Base-by-base conservation (phyloP, 2,113 vertebrate species). In the Pseudopodoces humilis region DNA sequence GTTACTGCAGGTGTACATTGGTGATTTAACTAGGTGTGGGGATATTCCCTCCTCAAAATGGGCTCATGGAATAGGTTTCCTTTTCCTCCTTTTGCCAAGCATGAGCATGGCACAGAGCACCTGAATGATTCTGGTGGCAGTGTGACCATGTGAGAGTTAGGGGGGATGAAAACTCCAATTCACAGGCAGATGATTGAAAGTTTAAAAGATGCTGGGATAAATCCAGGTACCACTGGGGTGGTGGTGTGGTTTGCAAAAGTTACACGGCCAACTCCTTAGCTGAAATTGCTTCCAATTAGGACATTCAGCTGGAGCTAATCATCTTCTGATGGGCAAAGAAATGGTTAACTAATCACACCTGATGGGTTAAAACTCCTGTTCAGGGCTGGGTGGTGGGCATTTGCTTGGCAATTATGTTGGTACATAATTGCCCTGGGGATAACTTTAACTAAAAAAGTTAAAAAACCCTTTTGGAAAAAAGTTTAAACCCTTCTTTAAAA, bases 371-470 rank as follows among this genome's bases (percentile, higher is more conserved):
- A 55, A 49, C 19, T 7, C 4, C 0, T 16, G 23, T 14, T 41
- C 2, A 1, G 30, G 49, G 35, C 10, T 25, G 39, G 46, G 6
- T 21, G 46, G 10, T 14, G 60, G 5, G 19, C 37, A 5, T 55
- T 53, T 49, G 55, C 10, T 30, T 64, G 60, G 44, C 16, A 2
- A 0, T 5, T 4, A 1, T 11, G 2, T 33, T 30, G 9, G 41
- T 39, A 39, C 37, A 39, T 39, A 39, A 39, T 39, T 39, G 39
- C 39, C 39, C 39, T 39, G 39, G 11, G 39, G 39, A 8, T 39
- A 39, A 39, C 39, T 39, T 39, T 39, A 39, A 39, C 11, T 39
- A 39, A 39, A 39, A 39, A 39, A 39, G 39, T 39, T 39, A 39
- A 39, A 39, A 39, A 39, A 39, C 39, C 39, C 39, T 39, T 39